phyloP scores from a whole-genome alignment of 2,113 vertebrate genomes.

The Python bivittatus region DNA sequence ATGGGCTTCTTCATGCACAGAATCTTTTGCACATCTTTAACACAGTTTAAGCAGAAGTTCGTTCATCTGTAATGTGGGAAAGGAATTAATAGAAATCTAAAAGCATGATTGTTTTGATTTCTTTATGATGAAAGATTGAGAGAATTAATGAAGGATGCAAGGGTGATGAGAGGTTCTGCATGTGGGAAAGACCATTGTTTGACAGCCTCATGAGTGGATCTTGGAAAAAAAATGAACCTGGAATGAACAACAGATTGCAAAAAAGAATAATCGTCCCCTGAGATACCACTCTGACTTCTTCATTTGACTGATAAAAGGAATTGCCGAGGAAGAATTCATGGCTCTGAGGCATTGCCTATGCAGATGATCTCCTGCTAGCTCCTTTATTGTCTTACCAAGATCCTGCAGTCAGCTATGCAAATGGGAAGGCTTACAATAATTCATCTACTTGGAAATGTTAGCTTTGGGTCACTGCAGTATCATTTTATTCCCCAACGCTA shows the following conservation, averaged over 20 bases:
- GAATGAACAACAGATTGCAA: neutral
- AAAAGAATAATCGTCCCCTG: neutral
- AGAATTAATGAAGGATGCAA: neutral
- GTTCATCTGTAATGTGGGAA: neutral
- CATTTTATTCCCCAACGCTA: neutral
- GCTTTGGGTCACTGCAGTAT: neutral
- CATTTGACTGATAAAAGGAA: neutral
- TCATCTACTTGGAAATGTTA: neutral
- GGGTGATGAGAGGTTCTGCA: neutral
- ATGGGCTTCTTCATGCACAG: neutral
- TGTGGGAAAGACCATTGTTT: neutral
- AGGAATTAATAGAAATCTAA: neutral
- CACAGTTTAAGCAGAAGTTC: neutral
- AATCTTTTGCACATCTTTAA: neutral
- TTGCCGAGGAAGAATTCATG: neutral
- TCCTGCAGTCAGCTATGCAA: neutral
- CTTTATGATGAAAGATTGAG: neutral
- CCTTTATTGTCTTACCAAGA: neutral
- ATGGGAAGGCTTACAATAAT: neutral
- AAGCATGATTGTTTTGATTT: neutral
- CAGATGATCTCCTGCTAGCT: neutral
- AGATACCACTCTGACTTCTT: neutral
- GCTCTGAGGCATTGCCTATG: neutral
- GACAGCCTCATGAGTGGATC: neutral
- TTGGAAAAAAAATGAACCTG: neutral